These are phyloP conservation scores for Saimiri boliviensis DNA, from an alignment of 2,113 vertebrate genomes.

Conservation along the genomic window DNA sequence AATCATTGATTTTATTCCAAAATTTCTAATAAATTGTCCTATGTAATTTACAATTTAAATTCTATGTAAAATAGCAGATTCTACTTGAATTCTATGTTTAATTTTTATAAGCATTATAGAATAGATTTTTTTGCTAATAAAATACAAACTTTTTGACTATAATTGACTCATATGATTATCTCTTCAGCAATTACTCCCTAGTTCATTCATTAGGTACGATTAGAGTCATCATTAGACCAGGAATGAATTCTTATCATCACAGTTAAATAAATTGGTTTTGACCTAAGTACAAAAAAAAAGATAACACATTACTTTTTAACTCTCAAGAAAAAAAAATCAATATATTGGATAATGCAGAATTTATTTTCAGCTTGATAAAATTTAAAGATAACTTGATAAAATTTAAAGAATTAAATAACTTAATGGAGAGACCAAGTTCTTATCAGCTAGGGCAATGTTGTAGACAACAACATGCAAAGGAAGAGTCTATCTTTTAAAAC, in stretches of 20 bases:
- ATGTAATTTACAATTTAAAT: background rate
- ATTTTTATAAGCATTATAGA: background rate
- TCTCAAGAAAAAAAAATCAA: slow-evolving; percentile 34
- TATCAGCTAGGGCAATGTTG: background rate
- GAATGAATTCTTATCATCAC: slow-evolving; percentile 36
- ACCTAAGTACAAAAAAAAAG: background rate
- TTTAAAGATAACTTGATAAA: slow-evolving; percentile 44
- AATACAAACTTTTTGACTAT: background rate
- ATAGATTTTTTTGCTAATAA: slow-evolving; percentile 5
- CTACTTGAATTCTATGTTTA: background rate
- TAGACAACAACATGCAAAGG: background rate
- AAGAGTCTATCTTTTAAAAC: background rate
- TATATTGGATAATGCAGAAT: background rate
- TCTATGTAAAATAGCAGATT: background rate
- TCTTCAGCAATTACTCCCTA: background rate
- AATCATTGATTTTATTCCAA: slow-evolving; percentile 36
- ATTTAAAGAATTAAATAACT: slow-evolving; percentile 45
- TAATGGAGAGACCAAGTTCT: background rate
- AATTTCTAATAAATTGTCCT: background rate
- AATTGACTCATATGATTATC: background rate
- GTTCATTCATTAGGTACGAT: slow-evolving; percentile 18
- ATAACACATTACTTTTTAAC: background rate
- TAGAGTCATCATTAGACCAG: background rate
- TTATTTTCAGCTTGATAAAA: slow-evolving; percentile 8
- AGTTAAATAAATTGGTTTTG: slow-evolving; percentile 38